Base-by-base conservation (phyloP, 1,140 invertebrate species). In the Latrodectus geometricus region DNA sequence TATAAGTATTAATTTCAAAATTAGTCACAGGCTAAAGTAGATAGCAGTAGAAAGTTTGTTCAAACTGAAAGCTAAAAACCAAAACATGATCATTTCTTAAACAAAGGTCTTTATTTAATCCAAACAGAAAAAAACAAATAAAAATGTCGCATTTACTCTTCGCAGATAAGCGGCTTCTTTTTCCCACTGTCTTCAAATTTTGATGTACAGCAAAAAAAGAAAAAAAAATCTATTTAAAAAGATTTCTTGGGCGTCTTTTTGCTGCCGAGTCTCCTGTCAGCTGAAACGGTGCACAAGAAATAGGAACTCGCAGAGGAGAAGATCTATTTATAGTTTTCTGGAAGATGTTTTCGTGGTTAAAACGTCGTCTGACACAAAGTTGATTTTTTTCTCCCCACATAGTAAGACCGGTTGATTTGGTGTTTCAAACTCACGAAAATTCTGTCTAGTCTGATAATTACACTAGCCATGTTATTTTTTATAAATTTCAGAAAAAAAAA, bases 161-260 rank as follows among this genome's bases (percentile, higher is more conserved):
- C 48, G 20, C 49, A 8, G 8, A 35, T 35, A 74, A 74, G 72
- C 23, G n/a, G 69, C 69, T 70, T 21, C 21, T 21, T 23, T 35
- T 23, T 35, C 21, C 35, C 48, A 35, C 61, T 65, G 21, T 35
- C 80, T 82, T 73, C 69, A 82, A 49, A 82, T 73, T 8, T 20
- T 14, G 79, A 48, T 49, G 12, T 14, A 12, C 17, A 61, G 70
- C 52, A 80, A 82, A 69, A n/a, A 35, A 35, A 5, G 11, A 61
- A 83, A 83, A 72, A 54, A 52, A 54, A 35, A 75, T 83, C 81
- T 83, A 83, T 83, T 83, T 83, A 83, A 83, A 75, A 83, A 83
- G 81, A 83, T 83, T 52, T 48, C 56, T 12, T 15, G 81, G 23
- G 56, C 48, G 72, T 83, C 69, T 83, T 82, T 82, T 75, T 75